Base-by-base conservation (phyloP, 1,140 invertebrate genomes). In the Trachelipus rathkii region DNA sequence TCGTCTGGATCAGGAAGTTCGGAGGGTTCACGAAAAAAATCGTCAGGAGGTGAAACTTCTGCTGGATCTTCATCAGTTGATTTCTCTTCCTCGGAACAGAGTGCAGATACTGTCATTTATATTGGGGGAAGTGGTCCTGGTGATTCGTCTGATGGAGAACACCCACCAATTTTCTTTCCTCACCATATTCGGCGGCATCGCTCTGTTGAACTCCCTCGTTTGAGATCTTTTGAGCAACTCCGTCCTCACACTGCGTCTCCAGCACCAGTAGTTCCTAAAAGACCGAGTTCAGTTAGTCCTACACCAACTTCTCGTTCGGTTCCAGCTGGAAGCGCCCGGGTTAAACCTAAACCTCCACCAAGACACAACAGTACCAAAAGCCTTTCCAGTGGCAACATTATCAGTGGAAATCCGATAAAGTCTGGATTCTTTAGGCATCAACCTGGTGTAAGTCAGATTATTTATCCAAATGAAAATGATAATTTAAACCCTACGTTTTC, bases 51-150 rank as follows among this genome's bases (percentile, higher is more conserved):
- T 33, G 77, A 81, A 21, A 81, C 77, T 11, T 81, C 77, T 75
- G 77, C 80, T 44, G 80, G 80, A 13, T 93, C 90, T 72, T 94
- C 95, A 82, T 80, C 79, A 10, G 93, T 95, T 75, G 95, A 97
- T 86, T 95, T 95, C 10, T 97, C 95, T 0, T 96, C 94, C 82
- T 96, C 94, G 84, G 95, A 97, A 84, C 88, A 82, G 74, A 96
- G 94, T 0, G 95, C 95, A 72, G 95, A 97, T 84, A 98, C 95
- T 0, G 95, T 97, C 50, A 97, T 97, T 82, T 97, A 97, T 85
- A 90, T 97, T 19, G 80, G 80, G n/a, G 95, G 95, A 13, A 92
- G 92, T 23, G 78, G 78, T 50, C 80, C 91, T 73, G 92, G 94
- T 81, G 92, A 94, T 82, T 92, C 93, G 43, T 94, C 93, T 15